These are phyloP conservation scores for Pollimyrus isidori DNA, from an alignment of 2,113 vertebrate species.

Conservation along the genomic window DNA sequence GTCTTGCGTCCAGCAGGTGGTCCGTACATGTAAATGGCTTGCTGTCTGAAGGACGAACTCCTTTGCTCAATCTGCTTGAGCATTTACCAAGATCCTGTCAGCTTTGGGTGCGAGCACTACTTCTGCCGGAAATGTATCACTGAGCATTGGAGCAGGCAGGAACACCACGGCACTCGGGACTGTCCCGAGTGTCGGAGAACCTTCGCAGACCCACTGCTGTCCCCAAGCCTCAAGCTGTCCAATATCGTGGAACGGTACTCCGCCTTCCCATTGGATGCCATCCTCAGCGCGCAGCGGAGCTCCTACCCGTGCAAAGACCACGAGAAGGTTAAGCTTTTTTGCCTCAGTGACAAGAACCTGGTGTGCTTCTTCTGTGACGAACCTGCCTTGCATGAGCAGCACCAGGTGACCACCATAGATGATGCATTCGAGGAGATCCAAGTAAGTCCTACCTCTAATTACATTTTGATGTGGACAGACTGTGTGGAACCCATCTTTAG, in stretches of 20 bases:
- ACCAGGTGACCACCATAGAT: conserved; percentile 91
- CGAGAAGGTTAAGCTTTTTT: conserved; percentile 97
- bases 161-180: conserved; percentile 76
- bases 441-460: conserved; percentile 54
- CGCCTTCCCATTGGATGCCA: conserved; percentile 88
- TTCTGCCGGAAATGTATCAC: conserved; percentile 97
- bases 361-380: conserved; percentile 98
- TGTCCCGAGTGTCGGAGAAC: conserved; percentile 92
- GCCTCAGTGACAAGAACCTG: conserved; percentile 85
- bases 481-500: neutral
- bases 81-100: conserved; percentile 96
- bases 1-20: neutral
- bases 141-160: conserved; percentile 91
- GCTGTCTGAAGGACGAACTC: conserved; percentile 96
- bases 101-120: conserved; percentile 94
- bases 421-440: conserved; percentile 95
- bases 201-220: conserved; percentile 80
- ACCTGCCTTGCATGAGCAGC: conserved; percentile 87
- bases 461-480: neutral
- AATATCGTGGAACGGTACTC: conserved; percentile 97
- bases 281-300: conserved; percentile 83
- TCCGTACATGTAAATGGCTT: conserved; percentile 69
- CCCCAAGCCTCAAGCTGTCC: conserved; percentile 92
- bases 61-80: conserved; percentile 97
- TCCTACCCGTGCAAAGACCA: conserved; percentile 92